Percentiles rank a stretch among this genome's conserved stretches.
Conservation (phyloP, 2,888 invertebrate species). For the Portevinia maculata region DNA sequence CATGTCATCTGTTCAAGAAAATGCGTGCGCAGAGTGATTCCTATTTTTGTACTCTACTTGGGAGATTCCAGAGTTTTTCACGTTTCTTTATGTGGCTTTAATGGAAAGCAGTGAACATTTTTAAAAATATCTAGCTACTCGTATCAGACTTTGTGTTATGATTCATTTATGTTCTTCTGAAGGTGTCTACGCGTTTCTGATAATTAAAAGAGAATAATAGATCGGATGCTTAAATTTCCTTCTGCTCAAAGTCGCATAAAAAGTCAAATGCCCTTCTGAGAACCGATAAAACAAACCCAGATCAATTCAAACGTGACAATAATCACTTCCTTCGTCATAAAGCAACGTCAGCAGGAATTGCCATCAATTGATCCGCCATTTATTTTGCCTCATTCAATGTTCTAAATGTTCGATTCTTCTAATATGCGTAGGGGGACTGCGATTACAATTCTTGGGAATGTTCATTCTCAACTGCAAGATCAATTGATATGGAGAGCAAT, state of each 20-base stretch:
- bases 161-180: too few relatives aligned
- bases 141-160: slow-evolving; percentile 2
- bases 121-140: slow-evolving; percentile 23
- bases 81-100: slow-evolving; percentile 17
- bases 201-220: too few relatives aligned
- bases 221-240: not conserved
- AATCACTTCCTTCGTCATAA: slow-evolving; percentile 69
- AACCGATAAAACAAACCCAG: slow-evolving; percentile 42
- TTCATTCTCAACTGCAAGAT: slow-evolving; percentile 56
- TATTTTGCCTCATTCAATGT: slow-evolving; percentile 43
- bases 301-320: slow-evolving; percentile 40
- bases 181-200: too few relatives aligned
- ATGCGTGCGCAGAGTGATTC: slow-evolving; percentile 43
- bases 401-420: not conserved
- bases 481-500: slow-evolving; percentile 68
- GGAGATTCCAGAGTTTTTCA: slow-evolving; percentile 43
- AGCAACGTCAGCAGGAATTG: slow-evolving; percentile 61
- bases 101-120: slow-evolving; percentile 35
- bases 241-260: not conserved
- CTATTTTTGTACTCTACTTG: slow-evolving; percentile 54
- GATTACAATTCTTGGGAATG: slow-evolving; percentile 46
- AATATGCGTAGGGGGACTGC: slow-evolving; percentile 36
- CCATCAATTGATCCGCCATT: slow-evolving; percentile 68
- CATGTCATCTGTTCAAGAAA: slow-evolving; percentile 54
- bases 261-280: slow-evolving; percentile 6